Base-by-base conservation (phyloP, 2,797 vertebrate species). In the Notolepis coatsorum region DNA sequence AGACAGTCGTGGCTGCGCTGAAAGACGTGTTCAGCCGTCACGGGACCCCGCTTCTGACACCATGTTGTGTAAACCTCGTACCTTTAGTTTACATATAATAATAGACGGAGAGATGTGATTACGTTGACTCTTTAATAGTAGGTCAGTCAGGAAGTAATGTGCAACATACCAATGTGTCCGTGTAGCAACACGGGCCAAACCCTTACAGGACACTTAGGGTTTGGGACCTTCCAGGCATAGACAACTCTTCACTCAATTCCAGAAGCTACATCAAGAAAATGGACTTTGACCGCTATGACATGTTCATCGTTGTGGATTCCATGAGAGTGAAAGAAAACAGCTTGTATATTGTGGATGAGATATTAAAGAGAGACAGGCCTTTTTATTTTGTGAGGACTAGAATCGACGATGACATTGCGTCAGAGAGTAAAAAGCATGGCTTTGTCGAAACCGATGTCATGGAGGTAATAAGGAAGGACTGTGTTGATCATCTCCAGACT, bases 151-250 rank as follows among this genome's bases (percentile, higher is more conserved):
- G n/a, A n/a, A n/a, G n/a, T n/a, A n/a, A n/a, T n/a, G n/a, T n/a
- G n/a, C n/a, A n/a, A n/a, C n/a, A n/a, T n/a, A n/a, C n/a, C n/a
- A n/a, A n/a, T n/a, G n/a, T n/a, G n/a, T n/a, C n/a, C n/a, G n/a
- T n/a, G n/a, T n/a, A n/a, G n/a, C n/a, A n/a, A n/a, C n/a, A n/a
- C n/a, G n/a, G n/a, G n/a, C n/a, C n/a, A n/a, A n/a, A n/a, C n/a
- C n/a, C n/a, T n/a, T n/a, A n/a, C n/a, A n/a, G n/a, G n/a, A n/a
- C n/a, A n/a, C n/a, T n/a, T 10, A 66, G 8, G 7, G n/a, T 89
- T 3, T 79, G 81, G 73, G 85, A 88, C 24, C 52, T 80, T 31
- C 73, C 82, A 0, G 80, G 82, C 2, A 74, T 79, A 15, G 79
- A 67, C 1, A 35, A 56, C 3, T 33, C 48, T 3, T 74, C 73